phyloP scores from a whole-genome alignment of 2,113 vertebrate genomes.

The Myrmecophaga tridactyla region DNA sequence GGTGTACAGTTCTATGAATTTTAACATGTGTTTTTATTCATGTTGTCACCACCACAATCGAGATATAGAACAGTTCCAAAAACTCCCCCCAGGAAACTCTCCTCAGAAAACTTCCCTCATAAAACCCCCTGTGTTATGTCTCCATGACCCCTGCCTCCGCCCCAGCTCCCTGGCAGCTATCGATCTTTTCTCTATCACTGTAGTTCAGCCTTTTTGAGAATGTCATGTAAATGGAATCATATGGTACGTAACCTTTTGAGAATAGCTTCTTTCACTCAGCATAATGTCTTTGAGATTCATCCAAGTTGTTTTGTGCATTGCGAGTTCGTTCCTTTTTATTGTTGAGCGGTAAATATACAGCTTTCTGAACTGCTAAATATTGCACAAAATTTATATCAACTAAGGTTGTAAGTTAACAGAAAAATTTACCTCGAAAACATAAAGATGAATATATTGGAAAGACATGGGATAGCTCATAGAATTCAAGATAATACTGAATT shows the following conservation, averaged over 20 bases:
- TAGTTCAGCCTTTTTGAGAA: not conserved
- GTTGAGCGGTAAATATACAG: not conserved
- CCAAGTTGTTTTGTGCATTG: not conserved
- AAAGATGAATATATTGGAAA: not conserved
- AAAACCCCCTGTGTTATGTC: not conserved
- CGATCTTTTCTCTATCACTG: not conserved
- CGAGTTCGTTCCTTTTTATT: not conserved
- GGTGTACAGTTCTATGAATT: not conserved
- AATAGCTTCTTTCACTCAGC: not conserved
- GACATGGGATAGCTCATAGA: no score
- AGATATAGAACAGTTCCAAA: not conserved
- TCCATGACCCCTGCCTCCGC: not conserved
- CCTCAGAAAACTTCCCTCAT: no score
- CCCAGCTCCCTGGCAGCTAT: not conserved
- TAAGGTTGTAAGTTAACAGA: not conserved
- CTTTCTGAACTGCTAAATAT: not conserved
- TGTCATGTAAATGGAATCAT: not conserved
- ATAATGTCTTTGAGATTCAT: not conserved
- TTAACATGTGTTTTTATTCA: not conserved
- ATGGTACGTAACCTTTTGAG: not conserved
- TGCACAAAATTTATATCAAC: not conserved
- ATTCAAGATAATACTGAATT: not conserved
- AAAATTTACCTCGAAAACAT: not conserved
- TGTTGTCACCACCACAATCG: not conserved
- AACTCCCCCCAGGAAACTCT: accelerated